Conservation (phyloP, 2,797 vertebrate species). For the Bradypodion pumilum region DNA sequence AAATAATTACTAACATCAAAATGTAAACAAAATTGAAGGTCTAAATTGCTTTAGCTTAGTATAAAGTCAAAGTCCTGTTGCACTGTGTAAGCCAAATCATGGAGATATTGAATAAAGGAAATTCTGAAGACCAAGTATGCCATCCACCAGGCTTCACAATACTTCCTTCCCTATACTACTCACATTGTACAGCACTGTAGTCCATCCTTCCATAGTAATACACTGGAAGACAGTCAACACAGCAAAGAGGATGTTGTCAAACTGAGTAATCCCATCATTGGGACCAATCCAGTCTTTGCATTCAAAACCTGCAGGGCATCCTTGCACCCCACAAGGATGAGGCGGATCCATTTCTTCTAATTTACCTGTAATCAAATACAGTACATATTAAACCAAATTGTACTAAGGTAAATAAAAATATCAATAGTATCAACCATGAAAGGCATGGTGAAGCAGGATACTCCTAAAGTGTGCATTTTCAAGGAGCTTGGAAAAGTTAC, state of each 20-base stretch:
- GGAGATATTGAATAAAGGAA: not conserved
- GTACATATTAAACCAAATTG: slow-evolving; percentile 19
- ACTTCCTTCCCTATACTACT: slow-evolving; percentile 59
- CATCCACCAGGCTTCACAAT: not conserved
- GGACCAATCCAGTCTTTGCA: slow-evolving; percentile 94
- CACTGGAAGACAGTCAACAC: slow-evolving; percentile 98
- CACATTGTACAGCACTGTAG: slow-evolving; percentile 96
- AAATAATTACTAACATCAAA: not conserved
- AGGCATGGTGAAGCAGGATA: not conserved
- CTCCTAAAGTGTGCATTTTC: not conserved
- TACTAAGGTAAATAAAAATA: slow-evolving; percentile 15
- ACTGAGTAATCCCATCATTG: slow-evolving; percentile 97
- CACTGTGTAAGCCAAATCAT: not conserved
- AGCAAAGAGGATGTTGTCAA: slow-evolving; percentile 98
- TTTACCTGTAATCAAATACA: slow-evolving; percentile 70
- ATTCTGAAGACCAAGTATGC: not conserved
- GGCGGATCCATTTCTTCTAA: slow-evolving; percentile 85
- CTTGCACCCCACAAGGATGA: slow-evolving; percentile 88
- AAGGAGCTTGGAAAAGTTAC: not conserved
- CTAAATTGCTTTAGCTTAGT: not conserved
- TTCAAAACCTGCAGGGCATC: slow-evolving; percentile 85
- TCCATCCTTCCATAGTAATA: slow-evolving; percentile 99
- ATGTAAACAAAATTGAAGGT: not conserved
- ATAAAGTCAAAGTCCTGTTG: not conserved
- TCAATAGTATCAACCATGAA: not conserved